These are phyloP conservation scores for Eupristina koningsbergeri DNA, from an alignment of 1,140 invertebrate genomes.

Conservation along the genomic window DNA sequence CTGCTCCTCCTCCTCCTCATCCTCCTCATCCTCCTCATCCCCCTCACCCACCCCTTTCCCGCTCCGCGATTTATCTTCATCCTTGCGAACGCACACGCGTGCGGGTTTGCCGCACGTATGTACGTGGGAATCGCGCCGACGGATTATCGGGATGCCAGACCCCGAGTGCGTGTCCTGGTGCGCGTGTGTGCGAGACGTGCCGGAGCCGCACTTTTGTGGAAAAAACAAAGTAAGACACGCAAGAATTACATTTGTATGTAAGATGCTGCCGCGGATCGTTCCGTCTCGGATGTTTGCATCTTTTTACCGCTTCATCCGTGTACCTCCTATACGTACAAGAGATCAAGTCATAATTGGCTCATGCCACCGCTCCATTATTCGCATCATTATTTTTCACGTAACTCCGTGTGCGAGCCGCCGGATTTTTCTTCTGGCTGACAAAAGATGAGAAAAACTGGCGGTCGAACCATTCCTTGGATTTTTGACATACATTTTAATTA, in stretches of 20 bases:
- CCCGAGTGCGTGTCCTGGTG: neutral
- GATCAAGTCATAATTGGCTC: neutral
- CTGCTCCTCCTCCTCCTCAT: slow-evolving; percentile 62
- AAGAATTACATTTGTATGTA: slow-evolving; percentile 41
- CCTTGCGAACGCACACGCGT: slow-evolving; percentile 36
- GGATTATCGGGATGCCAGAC: slow-evolving; percentile 48
- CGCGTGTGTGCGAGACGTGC: neutral
- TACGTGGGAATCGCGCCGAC: slow-evolving; percentile 51
- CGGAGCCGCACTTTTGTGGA: neutral
- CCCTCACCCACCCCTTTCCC: slow-evolving; percentile 55
- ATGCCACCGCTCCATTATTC: too few species aligned
- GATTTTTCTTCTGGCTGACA: too few species aligned
- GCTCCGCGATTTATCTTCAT: slow-evolving; percentile 62
- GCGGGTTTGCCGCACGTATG: neutral
- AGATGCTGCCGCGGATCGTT: neutral
- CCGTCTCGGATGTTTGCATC: slow-evolving; percentile 29
- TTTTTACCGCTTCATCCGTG: slow-evolving; percentile 33
- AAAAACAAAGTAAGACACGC: slow-evolving; percentile 20
- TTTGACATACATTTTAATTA: too few species aligned
- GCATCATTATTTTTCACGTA: too few species aligned
- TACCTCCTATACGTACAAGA: neutral
- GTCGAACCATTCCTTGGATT: too few species aligned
- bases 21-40: slow-evolving; percentile 59
- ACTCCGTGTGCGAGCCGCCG: too few species aligned
- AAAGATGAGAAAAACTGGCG: too few species aligned